These are phyloP conservation scores for Avahi laniger DNA, from an alignment of 2,797 vertebrate species.

Conservation along the genomic window DNA sequence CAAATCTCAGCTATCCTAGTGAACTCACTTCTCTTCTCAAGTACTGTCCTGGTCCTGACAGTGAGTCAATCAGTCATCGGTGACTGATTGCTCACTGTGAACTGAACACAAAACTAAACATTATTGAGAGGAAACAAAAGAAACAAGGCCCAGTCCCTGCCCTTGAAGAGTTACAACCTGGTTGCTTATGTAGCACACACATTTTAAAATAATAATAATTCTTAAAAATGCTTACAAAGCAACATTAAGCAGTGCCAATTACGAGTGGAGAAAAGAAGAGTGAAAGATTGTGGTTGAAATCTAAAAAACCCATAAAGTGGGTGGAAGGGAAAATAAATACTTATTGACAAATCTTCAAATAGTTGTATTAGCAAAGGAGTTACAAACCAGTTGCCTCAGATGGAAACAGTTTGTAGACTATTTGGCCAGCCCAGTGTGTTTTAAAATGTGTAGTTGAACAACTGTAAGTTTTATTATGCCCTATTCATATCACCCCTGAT, in stretches of 20 bases:
- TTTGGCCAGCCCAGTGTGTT: neutral
- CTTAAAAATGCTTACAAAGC: constrained; percentile 30
- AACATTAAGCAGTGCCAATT: constrained; percentile 20
- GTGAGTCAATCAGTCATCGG: constrained; percentile 57
- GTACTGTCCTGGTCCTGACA: constrained; percentile 41
- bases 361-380: neutral
- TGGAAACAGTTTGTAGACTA: neutral
- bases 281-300: constrained; percentile 46
- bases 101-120: constrained; percentile 37
- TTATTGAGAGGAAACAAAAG: constrained; percentile 53
- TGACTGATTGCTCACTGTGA: constrained; percentile 26
- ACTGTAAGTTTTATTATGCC: neutral
- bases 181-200: constrained; percentile 35
- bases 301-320: constrained; percentile 32
- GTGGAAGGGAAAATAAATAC: constrained; percentile 22
- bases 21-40: constrained; percentile 58
- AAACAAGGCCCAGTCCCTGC: neutral
- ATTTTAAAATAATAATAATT: constrained; percentile 39
- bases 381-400: constrained; percentile 10
- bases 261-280: neutral
- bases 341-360: constrained; percentile 25
- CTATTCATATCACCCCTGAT: neutral
- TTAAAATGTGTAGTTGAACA: neutral
- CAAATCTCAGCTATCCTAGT: neutral
- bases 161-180: constrained; percentile 45